Evolutionary conservation across 1,140 invertebrate species (phyloP), one percentile per base, ranked within the genome.

Genomic region (Vanessa atalanta): DNA sequence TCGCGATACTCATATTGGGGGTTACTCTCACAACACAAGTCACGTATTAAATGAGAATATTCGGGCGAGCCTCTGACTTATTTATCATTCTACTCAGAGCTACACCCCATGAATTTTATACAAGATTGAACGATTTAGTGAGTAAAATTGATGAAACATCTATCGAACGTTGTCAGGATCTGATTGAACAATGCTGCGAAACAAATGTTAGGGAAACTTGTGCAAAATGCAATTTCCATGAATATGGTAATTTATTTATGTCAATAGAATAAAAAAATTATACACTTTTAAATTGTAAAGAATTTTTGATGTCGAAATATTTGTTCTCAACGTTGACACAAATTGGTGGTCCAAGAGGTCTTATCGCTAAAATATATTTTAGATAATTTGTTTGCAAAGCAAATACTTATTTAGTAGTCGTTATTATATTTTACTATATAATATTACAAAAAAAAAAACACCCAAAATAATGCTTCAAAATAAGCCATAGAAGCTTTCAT

Each of bases 1-100:
- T 88, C 80, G 82, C 79, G 80, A 86, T 88, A 87, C 87, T 85
- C 86, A 89, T 87, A 89, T 90, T 83, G 77, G 72, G 71, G 76
- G 78, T 79, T 83, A 83, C 83, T 83, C 84, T 90, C 85, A 81
- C 85, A 81, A 91, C 90, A 89, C 90, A 91, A 86, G 90, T 92
- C 90, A 92, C 90, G 90, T 92, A 92, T 85, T 90, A 92, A 91
- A 92, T 92, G 90, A 91, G 90, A 92, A 92, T 92, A 92, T 91
- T 92, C 85, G 90, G 89, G 79, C 83, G 82, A 88, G 87, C 88
- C 89, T 88, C 86, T 81, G 80, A 84, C 89, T 89, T 92, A 92
- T 92, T 91, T 92, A 92, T 92, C 89, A 92, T 92, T 91, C 90
- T 80, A 83, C 83, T 87, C 87, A 85, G 82, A 83, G 84, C 87